phyloP scores from a whole-genome alignment of 2,888 invertebrate species.

The Chalcosyrphus nemorum region DNA sequence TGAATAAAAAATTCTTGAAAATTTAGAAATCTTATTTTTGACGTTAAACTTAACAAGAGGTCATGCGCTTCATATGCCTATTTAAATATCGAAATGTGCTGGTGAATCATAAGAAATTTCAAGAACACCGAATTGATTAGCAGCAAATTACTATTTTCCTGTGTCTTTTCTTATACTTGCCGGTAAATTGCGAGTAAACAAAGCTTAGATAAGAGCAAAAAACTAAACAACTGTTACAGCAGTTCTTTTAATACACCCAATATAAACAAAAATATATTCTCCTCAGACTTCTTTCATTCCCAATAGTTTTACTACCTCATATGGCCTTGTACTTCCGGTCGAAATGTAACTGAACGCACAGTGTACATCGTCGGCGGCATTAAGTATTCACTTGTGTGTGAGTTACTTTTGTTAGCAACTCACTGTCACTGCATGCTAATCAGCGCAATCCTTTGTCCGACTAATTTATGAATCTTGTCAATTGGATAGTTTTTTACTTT shows the following conservation, averaged over 20 bases:
- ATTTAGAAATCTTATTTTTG: no score
- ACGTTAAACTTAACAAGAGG: not conserved
- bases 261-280: not conserved
- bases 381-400: slow-evolving; percentile 18
- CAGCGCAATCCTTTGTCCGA: slow-evolving; percentile 58
- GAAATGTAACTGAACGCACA: slow-evolving; percentile 45
- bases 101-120: not conserved
- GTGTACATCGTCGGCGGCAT: slow-evolving; percentile 4
- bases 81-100: not conserved
- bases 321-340: slow-evolving; percentile 72
- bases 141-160: not conserved
- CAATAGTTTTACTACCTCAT: slow-evolving; percentile 45
- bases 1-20: no score
- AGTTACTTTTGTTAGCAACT: slow-evolving; percentile 54
- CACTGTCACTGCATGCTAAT: slow-evolving; percentile 47
- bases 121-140: not conserved
- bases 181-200: not conserved
- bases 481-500: slow-evolving; percentile 35
- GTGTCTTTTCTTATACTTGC: not conserved
- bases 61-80: not conserved
- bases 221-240: no score
- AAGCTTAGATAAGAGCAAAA: not conserved
- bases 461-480: slow-evolving; percentile 46
- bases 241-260: not conserved
- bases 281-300: not conserved